These are phyloP conservation scores for Leptinotarsa haldemani DNA, from an alignment of 2,888 invertebrate genomes.

Conservation along the genomic window DNA sequence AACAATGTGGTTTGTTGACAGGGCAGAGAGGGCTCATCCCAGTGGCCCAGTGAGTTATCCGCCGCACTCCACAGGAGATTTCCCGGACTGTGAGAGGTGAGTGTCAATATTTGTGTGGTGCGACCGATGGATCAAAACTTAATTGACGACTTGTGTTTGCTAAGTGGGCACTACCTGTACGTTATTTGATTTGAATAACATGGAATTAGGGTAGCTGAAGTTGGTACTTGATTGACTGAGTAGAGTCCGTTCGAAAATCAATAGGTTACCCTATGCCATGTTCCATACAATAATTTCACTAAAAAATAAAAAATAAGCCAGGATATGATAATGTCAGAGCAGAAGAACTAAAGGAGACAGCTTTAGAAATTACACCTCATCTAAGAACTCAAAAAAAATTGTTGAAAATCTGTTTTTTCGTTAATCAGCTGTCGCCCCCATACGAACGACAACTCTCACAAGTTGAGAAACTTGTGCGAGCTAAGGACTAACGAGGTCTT, in stretches of 20 bases:
- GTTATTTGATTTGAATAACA: constrained; percentile 3
- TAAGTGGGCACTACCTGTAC: constrained; percentile 18
- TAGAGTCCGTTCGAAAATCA: background rate
- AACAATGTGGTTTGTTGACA: constrained; percentile 54
- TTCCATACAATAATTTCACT: too few species aligned
- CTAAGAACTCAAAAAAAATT: too few species aligned
- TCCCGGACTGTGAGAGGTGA: background rate
- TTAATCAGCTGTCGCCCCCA: too few species aligned
- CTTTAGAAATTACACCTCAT: too few species aligned
- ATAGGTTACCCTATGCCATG: background rate
- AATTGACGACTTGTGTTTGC: constrained; percentile 14
- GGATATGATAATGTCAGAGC: too few species aligned
- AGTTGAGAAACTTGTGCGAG: too few species aligned
- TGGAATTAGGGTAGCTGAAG: constrained; percentile 6
- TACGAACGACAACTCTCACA: too few species aligned
- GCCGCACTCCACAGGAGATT: constrained; percentile 1
- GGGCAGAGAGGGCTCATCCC: constrained; percentile 42
- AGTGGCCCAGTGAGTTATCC: constrained; percentile 44
- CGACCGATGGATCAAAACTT: constrained; percentile 2
- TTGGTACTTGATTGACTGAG: background rate
- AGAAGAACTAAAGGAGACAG: too few species aligned
- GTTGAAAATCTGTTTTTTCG: too few species aligned
- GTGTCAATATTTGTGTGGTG: constrained; percentile 12
- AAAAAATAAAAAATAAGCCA: too few species aligned
- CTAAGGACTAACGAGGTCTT: too few species aligned